These are phyloP conservation scores for Osmerus mordax DNA, from an alignment of 2,113 vertebrate genomes.

Conservation along the genomic window DNA sequence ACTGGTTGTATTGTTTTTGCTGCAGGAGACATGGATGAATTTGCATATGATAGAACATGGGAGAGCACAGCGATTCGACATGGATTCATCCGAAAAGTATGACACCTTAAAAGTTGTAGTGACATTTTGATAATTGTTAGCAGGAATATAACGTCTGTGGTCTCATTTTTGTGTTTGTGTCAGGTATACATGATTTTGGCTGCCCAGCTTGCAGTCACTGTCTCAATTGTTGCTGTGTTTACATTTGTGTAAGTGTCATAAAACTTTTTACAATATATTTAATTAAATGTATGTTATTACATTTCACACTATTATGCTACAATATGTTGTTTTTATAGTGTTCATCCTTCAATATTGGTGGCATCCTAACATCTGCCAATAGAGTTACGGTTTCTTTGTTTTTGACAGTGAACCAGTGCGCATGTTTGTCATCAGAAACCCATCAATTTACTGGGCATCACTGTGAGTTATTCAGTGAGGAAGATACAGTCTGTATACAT, in stretches of 20 bases:
- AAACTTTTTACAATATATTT: not conserved
- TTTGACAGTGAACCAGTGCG: conserved; percentile 70
- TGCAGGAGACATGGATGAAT: conserved; percentile 63
- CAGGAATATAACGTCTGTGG: not conserved
- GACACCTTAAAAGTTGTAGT: not conserved
- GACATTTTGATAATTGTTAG: not conserved
- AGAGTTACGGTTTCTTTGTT: conserved; percentile 5
- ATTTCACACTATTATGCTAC: not conserved
- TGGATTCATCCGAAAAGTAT: conserved; percentile 85
- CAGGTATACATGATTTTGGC: conserved; percentile 92
- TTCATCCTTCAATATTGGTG: no score
- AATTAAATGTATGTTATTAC: not conserved
- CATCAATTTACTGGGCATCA: conserved; percentile 81
- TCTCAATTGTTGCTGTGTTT: conserved; percentile 83
- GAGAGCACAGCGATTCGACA: conserved; percentile 82
- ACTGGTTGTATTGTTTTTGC: not conserved
- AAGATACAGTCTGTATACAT: not conserved
- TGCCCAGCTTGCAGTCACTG: conserved; percentile 81
- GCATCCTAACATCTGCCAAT: no score
- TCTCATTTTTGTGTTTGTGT: conserved; percentile 32
- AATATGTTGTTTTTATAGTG: no score
- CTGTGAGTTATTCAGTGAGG: conserved; percentile 76
- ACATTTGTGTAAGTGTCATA: conserved; percentile 74
- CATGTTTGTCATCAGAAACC: conserved; percentile 71
- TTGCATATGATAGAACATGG: conserved; percentile 65